Conservation (phyloP, 2,888 invertebrate species). For the Saturnia pavonia region DNA sequence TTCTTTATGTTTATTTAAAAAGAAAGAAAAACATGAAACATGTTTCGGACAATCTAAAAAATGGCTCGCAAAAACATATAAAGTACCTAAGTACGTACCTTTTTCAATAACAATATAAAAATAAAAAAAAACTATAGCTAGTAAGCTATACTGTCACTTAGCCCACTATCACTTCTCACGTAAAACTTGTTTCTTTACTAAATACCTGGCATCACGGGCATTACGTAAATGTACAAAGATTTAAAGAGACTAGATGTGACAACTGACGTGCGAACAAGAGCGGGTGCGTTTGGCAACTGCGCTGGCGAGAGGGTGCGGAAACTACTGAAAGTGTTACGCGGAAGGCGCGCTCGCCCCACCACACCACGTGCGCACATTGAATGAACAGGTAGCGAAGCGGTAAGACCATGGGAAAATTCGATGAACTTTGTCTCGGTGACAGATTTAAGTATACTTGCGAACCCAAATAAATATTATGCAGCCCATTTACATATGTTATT, state of each 20-base stretch:
- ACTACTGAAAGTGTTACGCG: conserved; percentile 80
- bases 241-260: conserved; percentile 67
- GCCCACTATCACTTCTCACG: conserved; percentile 5
- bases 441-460: conserved; percentile 17
- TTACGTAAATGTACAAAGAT: conserved; percentile 33
- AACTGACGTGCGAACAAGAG: conserved; percentile 73
- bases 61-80: conserved; percentile 30
- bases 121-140: conserved; percentile 16
- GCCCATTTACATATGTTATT: neutral
- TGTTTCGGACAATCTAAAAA: conserved; percentile 24
- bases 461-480: neutral
- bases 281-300: conserved; percentile 80
- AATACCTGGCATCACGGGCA: conserved; percentile 16
- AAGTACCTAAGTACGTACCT: conserved; percentile 48
- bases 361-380: conserved; percentile 67
- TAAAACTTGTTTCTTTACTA: conserved; percentile 15
- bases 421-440: conserved; percentile 27
- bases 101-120: conserved; percentile 31
- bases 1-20: neutral
- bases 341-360: conserved; percentile 74
- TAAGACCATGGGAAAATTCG: conserved; percentile 49
- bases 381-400: conserved; percentile 75
- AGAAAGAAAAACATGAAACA: conserved; percentile 11
- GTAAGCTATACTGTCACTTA: conserved; percentile 36
- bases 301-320: conserved; percentile 75